Base-by-base conservation (phyloP, 2,113 vertebrate species). In the Corvus hawaiiensis region DNA sequence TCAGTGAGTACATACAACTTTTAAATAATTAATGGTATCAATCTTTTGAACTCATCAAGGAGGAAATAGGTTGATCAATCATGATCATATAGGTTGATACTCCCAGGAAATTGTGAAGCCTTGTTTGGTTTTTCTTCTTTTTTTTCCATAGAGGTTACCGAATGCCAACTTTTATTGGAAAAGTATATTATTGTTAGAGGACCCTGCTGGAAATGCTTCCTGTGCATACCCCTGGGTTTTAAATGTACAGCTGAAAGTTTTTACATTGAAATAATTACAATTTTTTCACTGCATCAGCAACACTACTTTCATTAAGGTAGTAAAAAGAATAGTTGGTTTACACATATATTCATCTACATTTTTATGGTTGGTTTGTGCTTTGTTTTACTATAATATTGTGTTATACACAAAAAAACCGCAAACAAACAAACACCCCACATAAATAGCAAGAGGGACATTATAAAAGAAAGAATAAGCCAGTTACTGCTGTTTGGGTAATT, bases 141-240 rank as follows among this genome's bases (percentile, higher is more conserved):
- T 33, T 51, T 79, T 13, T 1, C 8, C 37, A 61, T 33, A 35
- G 35, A 64, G 7, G 14, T 44, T 72, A 72, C 10, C 37, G 10
- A 64, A 73, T 4, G 61, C 6, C 2, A 84, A 37, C 9, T 66
- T 62, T 23, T 58, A 43, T 67, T 67, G 17, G 35, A 63, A 75
- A 88, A 86, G 12, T 23, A 4, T 21, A 18, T 41, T 66, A 26
- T 24, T 86, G 5, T 43, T 58, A 72, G 24, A 30, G 4, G 4
- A 41, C 21, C 3, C 21, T 51, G 8, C 9, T 90, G 51, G n/a
- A 92, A 88, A 71, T 43, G 10, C 6, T 73, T 78, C 19, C 14
- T 24, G 3, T 49, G 6, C 3, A 3, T 5, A 6, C 1, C 4
- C 3, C 5, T 0, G 0, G 14, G 5, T 72, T 87, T 85, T 48